Conservation (phyloP, 2,113 vertebrate species). For the Balaeniceps rex region DNA sequence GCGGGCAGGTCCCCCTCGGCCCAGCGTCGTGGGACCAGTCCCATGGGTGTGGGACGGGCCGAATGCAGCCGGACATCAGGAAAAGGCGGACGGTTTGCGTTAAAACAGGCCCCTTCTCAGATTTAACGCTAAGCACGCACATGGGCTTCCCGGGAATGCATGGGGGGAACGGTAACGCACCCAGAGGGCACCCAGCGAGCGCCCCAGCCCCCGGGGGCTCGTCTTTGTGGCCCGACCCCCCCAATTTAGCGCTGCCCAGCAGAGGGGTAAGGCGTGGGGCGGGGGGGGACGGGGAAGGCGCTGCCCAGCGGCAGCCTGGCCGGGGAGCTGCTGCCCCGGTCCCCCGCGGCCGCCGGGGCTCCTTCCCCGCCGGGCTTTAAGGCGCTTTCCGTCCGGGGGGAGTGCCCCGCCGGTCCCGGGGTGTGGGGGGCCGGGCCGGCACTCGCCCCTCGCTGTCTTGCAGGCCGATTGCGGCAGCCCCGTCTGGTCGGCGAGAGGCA, state of each 20-base stretch:
- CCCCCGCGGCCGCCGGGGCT: conserved; percentile 61
- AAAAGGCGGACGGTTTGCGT: neutral
- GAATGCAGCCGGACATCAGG: neutral
- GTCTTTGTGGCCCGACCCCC: no score
- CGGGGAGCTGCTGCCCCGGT: conserved; percentile 28
- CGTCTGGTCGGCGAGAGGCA: conserved; percentile 82
- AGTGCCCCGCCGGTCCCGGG: neutral
- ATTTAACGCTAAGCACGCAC: no score
- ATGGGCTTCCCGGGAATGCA: neutral
- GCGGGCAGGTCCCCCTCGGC: neutral
- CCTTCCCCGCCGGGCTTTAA: conserved; percentile 74
- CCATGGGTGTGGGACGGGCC: neutral
- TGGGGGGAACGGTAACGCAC: neutral
- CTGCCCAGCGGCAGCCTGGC: conserved; percentile 52
- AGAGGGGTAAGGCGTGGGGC: neutral
- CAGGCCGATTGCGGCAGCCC: conserved; percentile 89
- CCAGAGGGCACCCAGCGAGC: neutral
- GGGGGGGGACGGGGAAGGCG: neutral
- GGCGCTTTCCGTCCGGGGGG: conserved; percentile 58
- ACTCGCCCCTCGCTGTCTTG: conserved; percentile 52
- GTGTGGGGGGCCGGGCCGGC: conserved; percentile 17
- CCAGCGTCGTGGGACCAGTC: neutral
- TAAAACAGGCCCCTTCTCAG: neutral
- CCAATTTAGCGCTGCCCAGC: neutral
- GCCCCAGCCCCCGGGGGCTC: neutral